Evolutionary conservation across 2,797 vertebrate genomes (phyloP).

Genomic region (Syngnathus rostellatus): DNA sequence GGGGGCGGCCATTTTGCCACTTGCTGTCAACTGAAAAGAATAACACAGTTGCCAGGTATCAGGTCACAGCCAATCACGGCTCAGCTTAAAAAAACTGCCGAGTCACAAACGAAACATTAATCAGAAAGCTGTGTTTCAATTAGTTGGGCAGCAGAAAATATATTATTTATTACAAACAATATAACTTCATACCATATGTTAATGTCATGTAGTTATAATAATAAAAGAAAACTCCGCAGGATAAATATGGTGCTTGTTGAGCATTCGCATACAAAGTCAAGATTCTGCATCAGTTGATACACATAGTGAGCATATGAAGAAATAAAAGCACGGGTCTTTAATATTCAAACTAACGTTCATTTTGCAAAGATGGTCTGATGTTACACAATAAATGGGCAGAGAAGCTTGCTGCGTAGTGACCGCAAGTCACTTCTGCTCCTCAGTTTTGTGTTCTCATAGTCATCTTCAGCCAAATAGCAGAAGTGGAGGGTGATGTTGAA

Average conservation of each 20-base stretch:
- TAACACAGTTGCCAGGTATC: too few relatives aligned
- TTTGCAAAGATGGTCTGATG: constrained; percentile 56
- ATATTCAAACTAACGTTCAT: constrained; percentile 14
- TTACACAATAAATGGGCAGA: constrained; percentile 68
- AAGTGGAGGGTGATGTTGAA: constrained; percentile 73
- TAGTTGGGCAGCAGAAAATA: too few relatives aligned
- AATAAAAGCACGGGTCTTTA: neutral
- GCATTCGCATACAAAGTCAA: neutral
- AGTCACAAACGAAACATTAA: too few relatives aligned
- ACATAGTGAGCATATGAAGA: neutral
- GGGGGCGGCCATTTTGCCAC: too few relatives aligned
- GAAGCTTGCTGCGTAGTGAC: constrained; percentile 58
- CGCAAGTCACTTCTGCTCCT: constrained; percentile 60
- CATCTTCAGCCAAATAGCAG: constrained; percentile 64
- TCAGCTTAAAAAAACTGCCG: too few relatives aligned
- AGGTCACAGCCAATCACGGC: too few relatives aligned
- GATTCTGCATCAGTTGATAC: neutral
- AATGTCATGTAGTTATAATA: too few relatives aligned
- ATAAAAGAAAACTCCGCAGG: neutral
- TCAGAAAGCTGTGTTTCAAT: too few relatives aligned
- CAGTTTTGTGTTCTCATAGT: constrained; percentile 53
- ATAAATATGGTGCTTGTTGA: too few relatives aligned
- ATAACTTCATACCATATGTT: too few relatives aligned
- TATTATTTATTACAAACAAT: too few relatives aligned
- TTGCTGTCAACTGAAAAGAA: too few relatives aligned